Evolutionary conservation across 2,797 vertebrate species (phyloP), one percentile per base, ranked within the genome.

Genomic region (Pampus argenteus): DNA sequence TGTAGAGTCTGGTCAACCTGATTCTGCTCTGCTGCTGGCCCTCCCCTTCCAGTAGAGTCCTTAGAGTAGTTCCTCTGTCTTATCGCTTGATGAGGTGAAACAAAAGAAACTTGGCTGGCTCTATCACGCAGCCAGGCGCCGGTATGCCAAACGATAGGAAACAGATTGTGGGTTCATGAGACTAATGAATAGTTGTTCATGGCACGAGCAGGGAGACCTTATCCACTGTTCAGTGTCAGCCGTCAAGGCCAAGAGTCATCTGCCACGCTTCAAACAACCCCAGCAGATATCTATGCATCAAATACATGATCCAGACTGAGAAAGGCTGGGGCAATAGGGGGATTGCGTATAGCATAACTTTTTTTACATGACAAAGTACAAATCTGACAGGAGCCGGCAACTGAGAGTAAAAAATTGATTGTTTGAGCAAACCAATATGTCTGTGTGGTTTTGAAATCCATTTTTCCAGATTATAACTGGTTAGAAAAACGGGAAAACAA

Each of bases 381-480:
- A 59, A 73, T 66, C 71, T 79, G 55, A 78, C 76, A 77, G 63
- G 71, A 75, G 66, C 67, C 55, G 61, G 60, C 10, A 29, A 47
- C 60, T 45, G 36, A 60, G 49, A 71, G 23, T 59, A 51, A 72
- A 66, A 81, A 45, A 29, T 26, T 75, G 78, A 86, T 87, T 83
- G 71, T 83, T 84, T 71, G 45, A 87, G 71, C 61, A 79, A 83
- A 88, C 52, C 89, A 88, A 69, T 81, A 85, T 83, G 82, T 86
- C 68, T 65, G 63, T 82, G 83, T 63, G 88, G 83, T 88, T 92
- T 88, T 58, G 48, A 81, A 87, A 81, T 81, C 51, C 29, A 50
- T 85, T 78, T 84, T 82, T 74, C 61, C 36, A 28, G 66, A 89
- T 86, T 71, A 75, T 29, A 74, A 68, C 28, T 63, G 81, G 66